A percentile compares a stretch with the other conserved stretches of the same genome.
These are phyloP conservation scores for Danionella cerebrum DNA, from an alignment of 2,113 vertebrate genomes.

Conservation along the genomic window DNA sequence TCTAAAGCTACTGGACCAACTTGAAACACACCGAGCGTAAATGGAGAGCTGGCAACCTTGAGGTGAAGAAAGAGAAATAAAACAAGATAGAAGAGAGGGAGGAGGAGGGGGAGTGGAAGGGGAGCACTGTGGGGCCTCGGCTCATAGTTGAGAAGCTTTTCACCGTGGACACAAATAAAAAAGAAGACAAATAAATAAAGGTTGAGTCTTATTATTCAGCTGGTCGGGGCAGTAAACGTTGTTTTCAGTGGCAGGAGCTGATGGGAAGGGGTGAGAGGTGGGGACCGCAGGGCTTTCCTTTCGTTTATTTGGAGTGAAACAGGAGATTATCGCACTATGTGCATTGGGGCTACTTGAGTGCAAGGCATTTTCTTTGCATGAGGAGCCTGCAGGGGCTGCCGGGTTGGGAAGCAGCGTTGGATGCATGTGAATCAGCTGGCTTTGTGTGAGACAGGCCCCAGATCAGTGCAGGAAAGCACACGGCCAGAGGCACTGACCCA, in stretches of 20 bases:
- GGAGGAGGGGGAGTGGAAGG: slow-evolving; percentile 12
- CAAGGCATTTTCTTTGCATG: slow-evolving; percentile 19
- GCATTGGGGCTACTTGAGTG: background rate
- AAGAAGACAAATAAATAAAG: slow-evolving; percentile 23
- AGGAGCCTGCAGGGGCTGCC: slow-evolving; percentile 9
- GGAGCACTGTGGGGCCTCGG: background rate
- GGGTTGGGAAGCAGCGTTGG: background rate
- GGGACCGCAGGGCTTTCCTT: background rate
- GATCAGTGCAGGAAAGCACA: slow-evolving; percentile 25
- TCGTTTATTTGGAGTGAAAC: background rate
- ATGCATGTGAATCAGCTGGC: slow-evolving; percentile 30
- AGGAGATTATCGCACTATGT: slow-evolving; percentile 3
- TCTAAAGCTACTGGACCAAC: slow-evolving; percentile 70
- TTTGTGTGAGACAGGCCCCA: slow-evolving; percentile 10
- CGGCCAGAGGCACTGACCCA: background rate
- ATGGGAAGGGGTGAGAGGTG: slow-evolving; percentile 20
- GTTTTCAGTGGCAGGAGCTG: background rate
- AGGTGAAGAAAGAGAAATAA: slow-evolving; percentile 55
- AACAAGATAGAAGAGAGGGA: slow-evolving; percentile 53
- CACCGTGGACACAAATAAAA: slow-evolving; percentile 12
- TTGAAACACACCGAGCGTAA: slow-evolving; percentile 61
- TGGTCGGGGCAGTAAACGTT: slow-evolving; percentile 4
- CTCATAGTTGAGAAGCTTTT: slow-evolving; percentile 3
- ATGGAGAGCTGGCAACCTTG: slow-evolving; percentile 70
- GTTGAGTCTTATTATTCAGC: background rate